Base-by-base conservation (phyloP, 2,113 vertebrate genomes). In the Phrynosoma blainvillii region DNA sequence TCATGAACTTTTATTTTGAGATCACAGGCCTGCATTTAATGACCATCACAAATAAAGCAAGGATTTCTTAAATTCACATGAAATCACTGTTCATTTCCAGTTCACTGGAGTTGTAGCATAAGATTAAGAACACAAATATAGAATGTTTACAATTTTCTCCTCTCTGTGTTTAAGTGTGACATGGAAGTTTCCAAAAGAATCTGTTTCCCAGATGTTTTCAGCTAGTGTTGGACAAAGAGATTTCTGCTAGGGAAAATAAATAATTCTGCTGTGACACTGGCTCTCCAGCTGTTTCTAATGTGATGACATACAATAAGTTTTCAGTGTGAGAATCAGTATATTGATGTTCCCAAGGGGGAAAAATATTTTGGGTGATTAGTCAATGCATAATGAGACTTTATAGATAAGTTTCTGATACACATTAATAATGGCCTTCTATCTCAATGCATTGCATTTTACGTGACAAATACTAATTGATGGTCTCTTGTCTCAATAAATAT, bases 151-250 rank as follows among this genome's bases (percentile, higher is more conserved):
- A 90, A 79, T 95, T 91, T 81, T 93, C 84, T 89, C 89, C 84
- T 89, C 89, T 94, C 87, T 92, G 79, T 65, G 87, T 62, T 62
- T 73, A 86, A 90, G 70, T 85, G 86, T 73, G 80, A 89, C 21
- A 54, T 82, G 93, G 92, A 95, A 95, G 94, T 95, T 96, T 95
- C 89, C 92, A 92, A 84, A 95, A 89, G 93, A 92, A 92, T 95
- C 88, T 80, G 21, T 88, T 66, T 84, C 87, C 79, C 85, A 93
- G 90, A 94, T 93, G 89, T 94, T 95, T 94, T 93, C 92, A 89
- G 84, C 76, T 79, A 73, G 36, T 76, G 85, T 65, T 5, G 9
- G 84, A 85, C 90, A 88, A 91, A 91, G 59, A 56, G 54, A 84
- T n/a, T 88, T 90, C 84, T 88, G 93, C 25, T 42, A 89, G 59